Evolutionary conservation across 2,113 vertebrate genomes (phyloP).

Genomic region (Ondatra zibethicus): DNA sequence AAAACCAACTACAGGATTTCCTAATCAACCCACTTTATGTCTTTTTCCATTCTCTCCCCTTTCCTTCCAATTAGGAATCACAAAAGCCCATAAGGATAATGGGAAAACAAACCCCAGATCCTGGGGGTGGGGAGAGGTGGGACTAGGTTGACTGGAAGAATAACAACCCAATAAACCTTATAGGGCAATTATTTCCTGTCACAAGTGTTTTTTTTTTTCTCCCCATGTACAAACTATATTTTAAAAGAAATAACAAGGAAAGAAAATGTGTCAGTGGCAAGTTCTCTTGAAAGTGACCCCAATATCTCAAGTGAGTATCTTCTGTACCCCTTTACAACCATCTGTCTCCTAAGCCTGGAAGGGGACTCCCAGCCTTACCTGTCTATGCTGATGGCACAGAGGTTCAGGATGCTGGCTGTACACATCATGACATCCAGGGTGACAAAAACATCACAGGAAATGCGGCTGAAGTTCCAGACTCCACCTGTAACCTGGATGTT

Average conservation of each 20-base stretch:
- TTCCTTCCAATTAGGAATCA: conserved; percentile 24
- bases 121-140: neutral
- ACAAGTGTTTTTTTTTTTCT: neutral
- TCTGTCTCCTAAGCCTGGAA: neutral
- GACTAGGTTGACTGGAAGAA: neutral
- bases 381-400: conserved; percentile 98
- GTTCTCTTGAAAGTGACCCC: neutral
- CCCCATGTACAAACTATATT: neutral
- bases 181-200: neutral
- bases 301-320: neutral
- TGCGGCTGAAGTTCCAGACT: conserved; percentile 94
- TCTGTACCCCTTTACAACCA: neutral
- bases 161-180: neutral
- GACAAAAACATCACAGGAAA: conserved; percentile 95
- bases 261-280: neutral
- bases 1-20: neutral
- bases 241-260: conserved; percentile 32
- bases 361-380: conserved; percentile 87
- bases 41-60: neutral
- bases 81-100: neutral
- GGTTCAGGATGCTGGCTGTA: conserved; percentile 97
- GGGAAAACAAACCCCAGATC: neutral
- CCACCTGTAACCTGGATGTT: conserved; percentile 89
- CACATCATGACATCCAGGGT: conserved; percentile 99
- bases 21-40: neutral